Conservation (phyloP, 2,113 vertebrate genomes). For the Zootoca vivipara region DNA sequence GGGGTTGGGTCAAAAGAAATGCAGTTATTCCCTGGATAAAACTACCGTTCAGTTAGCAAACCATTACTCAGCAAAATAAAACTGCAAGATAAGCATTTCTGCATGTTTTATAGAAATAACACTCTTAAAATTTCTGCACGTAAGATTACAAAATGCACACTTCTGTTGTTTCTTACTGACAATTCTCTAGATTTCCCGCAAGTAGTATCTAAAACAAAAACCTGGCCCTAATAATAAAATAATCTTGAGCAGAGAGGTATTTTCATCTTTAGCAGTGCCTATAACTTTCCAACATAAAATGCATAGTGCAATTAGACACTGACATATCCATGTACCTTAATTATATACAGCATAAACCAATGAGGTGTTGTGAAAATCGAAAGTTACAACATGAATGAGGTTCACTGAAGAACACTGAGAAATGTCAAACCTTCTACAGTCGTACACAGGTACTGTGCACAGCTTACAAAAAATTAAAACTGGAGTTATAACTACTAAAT, state of each 20-base stretch:
- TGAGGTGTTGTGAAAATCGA: conserved; percentile 44
- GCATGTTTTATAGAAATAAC: not conserved
- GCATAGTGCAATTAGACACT: conserved; percentile 48
- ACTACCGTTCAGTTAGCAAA: conserved; percentile 28
- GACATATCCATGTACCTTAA: conserved; percentile 44
- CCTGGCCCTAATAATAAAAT: not conserved
- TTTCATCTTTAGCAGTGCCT: not conserved
- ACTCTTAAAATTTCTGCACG: conserved; percentile 4
- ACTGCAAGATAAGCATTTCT: not conserved
- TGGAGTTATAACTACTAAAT: not conserved
- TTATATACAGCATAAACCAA: conserved; percentile 60
- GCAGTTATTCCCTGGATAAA: conserved; percentile 23
- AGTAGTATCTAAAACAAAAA: conserved; percentile 36
- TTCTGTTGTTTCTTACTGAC: conserved; percentile 6
- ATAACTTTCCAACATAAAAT: conserved; percentile 37
- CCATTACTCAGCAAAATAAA: not conserved
- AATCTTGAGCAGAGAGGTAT: conserved; percentile 12
- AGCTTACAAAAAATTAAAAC: conserved; percentile 13
- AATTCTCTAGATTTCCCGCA: conserved; percentile 8
- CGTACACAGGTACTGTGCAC: not conserved
- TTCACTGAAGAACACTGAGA: conserved; percentile 28
- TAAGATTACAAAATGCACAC: not conserved
- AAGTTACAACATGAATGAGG: conserved; percentile 36
- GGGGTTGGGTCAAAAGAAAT: conserved; percentile 12
- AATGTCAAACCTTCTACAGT: conserved; percentile 4